These are phyloP conservation scores for Trissoscelio sp. DNA, from an alignment of 2,888 invertebrate species.

Conservation along the genomic window DNA sequence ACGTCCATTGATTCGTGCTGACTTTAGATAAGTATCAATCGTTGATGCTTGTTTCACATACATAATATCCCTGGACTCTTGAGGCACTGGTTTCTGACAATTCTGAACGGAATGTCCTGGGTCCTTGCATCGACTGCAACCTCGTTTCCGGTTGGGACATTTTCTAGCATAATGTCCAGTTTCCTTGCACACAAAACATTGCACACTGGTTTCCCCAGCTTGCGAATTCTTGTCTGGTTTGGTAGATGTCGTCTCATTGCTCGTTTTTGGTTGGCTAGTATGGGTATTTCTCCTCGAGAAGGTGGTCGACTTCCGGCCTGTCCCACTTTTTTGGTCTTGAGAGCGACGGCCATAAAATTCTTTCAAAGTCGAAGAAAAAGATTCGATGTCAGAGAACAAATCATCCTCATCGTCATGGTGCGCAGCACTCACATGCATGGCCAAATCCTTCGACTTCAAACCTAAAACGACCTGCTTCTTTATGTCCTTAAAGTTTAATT, in stretches of 20 bases:
- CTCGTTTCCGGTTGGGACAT: neutral
- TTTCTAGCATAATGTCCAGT: neutral
- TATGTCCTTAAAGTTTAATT: neutral
- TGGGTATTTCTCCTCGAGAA: neutral
- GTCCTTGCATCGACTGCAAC: neutral
- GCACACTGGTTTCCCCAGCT: neutral
- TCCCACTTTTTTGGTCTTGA: neutral
- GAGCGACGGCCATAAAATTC: neutral
- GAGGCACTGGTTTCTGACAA: neutral
- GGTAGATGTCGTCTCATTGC: too few species aligned
- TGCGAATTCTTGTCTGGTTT: neutral
- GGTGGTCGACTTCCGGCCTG: neutral
- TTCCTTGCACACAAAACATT: neutral
- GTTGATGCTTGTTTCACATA: neutral
- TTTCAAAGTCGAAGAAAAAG: neutral
- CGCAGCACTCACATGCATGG: neutral
- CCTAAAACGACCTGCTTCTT: constrained; percentile 4
- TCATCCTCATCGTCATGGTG: neutral
- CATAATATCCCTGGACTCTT: neutral
- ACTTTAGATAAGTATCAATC: neutral
- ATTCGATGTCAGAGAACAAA: neutral
- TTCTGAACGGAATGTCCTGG: neutral
- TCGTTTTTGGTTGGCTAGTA: neutral
- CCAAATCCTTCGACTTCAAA: neutral
- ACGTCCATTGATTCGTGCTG: neutral